Conservation (phyloP, 2,888 invertebrate species). For the Drosophila formosana region DNA sequence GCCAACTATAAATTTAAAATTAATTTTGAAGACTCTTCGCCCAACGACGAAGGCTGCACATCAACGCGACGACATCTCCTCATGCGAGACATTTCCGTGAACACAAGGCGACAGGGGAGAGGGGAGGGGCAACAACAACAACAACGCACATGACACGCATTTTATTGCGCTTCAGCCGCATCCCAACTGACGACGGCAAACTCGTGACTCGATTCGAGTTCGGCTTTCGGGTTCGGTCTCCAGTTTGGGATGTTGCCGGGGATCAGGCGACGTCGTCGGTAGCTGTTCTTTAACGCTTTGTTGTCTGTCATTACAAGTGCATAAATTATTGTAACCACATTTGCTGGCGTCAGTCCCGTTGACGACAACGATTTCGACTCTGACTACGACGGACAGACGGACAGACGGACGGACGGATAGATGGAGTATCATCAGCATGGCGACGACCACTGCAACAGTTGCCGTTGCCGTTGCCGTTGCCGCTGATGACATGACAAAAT, state of each 20-base stretch:
- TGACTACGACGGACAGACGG: constrained; percentile 13
- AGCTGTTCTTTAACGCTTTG: constrained; percentile 75
- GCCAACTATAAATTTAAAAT: constrained; percentile 79
- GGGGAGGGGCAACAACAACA: constrained; percentile 5
- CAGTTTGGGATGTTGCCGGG: not conserved
- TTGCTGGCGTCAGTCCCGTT: constrained; percentile 73
- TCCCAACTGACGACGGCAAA: constrained; percentile 53
- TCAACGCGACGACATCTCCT: constrained; percentile 44
- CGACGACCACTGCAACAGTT: constrained; percentile 66
- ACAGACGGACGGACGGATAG: constrained; percentile 10
- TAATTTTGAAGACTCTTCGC: constrained; percentile 66
- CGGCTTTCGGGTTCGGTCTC: not conserved
- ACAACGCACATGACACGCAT: constrained; percentile 71
- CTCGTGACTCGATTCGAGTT: constrained; percentile 5
- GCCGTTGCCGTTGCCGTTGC: constrained; percentile 42
- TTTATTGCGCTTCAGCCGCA: constrained; percentile 68
- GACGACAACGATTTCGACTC: constrained; percentile 38
- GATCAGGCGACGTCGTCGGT: constrained; percentile 9
- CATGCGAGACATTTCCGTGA: constrained; percentile 48
- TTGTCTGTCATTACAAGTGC: constrained; percentile 82
- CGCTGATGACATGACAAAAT: constrained; percentile 79
- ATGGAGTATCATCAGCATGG: constrained; percentile 53
- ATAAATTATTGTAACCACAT: constrained; percentile 82
- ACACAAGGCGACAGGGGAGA: not conserved
- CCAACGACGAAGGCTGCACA: constrained; percentile 58